Percentiles rank a stretch among this genome's conserved stretches.
phyloP scores from a whole-genome alignment of 2,888 invertebrate genomes.

The Noctua janthe region DNA sequence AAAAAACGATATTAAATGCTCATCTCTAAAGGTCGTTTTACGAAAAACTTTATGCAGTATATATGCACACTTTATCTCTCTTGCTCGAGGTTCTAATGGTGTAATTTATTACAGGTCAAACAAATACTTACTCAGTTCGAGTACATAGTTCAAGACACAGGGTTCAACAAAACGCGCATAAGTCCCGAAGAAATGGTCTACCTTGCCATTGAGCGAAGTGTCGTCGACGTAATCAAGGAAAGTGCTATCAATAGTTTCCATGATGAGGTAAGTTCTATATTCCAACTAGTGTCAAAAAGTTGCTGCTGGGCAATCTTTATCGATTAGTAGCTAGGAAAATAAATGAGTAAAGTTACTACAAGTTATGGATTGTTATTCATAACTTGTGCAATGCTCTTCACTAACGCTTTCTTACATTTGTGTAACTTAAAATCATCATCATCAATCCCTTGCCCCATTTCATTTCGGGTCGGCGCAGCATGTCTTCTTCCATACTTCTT shows the following conservation, averaged over 20 bases:
- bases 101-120: slow-evolving; percentile 75
- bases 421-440: neutral
- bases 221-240: slow-evolving; percentile 78
- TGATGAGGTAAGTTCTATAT: slow-evolving; percentile 74
- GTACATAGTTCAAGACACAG: slow-evolving; percentile 75
- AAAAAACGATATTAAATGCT: neutral
- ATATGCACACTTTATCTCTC: neutral
- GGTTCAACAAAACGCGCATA: slow-evolving; percentile 63
- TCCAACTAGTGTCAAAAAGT: neutral
- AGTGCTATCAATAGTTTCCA: slow-evolving; percentile 78
- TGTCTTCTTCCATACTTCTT: no score
- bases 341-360: neutral
- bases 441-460: no score
- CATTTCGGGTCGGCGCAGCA: no score
- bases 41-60: neutral
- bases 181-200: slow-evolving; percentile 82
- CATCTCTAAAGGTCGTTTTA: neutral
- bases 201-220: slow-evolving; percentile 79
- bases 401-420: neutral
- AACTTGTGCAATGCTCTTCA: no score
- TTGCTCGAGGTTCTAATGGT: neutral
- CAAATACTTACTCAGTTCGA: slow-evolving; percentile 85
- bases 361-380: no score
- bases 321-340: neutral
- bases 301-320: neutral